phyloP scores from a whole-genome alignment of 2,888 invertebrate species.

The Meta bourneti region DNA sequence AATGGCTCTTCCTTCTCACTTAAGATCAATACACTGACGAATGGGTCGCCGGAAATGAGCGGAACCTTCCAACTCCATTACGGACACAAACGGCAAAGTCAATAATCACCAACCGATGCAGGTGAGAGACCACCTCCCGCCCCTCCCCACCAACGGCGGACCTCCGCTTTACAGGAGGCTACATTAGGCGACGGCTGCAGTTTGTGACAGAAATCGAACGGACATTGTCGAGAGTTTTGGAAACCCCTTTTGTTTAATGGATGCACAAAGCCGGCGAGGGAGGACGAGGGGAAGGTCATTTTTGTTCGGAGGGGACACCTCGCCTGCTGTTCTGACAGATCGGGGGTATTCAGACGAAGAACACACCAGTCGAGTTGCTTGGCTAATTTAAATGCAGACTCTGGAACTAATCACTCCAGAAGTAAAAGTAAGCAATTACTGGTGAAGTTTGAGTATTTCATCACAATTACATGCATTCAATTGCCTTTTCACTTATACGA shows the following conservation, averaged over 20 bases:
- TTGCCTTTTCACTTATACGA: too few relatives aligned
- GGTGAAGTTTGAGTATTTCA: too few relatives aligned
- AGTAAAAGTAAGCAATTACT: too few relatives aligned
- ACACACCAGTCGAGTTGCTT: background rate
- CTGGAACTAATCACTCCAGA: background rate
- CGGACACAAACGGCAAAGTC: constrained; percentile 55
- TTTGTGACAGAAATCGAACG: constrained; percentile 62
- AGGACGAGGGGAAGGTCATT: constrained; percentile 3
- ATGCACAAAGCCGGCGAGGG: background rate
- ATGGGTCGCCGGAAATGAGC: constrained; percentile 49
- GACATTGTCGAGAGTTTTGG: constrained; percentile 5
- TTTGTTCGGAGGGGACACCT: background rate
- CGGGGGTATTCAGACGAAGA: background rate
- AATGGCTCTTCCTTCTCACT: constrained; percentile 43
- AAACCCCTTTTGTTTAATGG: constrained; percentile 30
- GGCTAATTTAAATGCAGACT: background rate
- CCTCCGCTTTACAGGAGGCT: constrained; percentile 23
- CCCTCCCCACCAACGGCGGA: background rate
- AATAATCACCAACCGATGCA: constrained; percentile 60
- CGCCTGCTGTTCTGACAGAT: background rate
- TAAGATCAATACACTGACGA: constrained; percentile 56
- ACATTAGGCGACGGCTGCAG: constrained; percentile 41
- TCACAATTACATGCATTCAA: too few relatives aligned
- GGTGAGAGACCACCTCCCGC: background rate
- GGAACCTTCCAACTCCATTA: constrained; percentile 70